Evolutionary conservation across 2,797 vertebrate species (phyloP).

Genomic region (Hypotaenidia okinawae): DNA sequence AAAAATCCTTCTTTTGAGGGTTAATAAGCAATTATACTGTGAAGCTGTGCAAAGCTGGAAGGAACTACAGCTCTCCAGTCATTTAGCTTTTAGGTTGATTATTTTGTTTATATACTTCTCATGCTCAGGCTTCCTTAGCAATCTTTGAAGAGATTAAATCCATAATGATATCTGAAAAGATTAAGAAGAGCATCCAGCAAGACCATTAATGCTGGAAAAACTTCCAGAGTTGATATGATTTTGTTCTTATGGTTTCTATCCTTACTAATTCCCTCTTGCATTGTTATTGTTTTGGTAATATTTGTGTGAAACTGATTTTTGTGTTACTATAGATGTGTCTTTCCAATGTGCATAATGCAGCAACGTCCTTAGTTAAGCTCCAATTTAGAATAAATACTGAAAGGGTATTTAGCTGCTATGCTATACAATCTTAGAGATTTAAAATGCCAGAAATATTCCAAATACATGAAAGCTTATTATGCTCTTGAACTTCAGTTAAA

Average conservation of each 20-base stretch:
- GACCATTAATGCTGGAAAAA: not conserved
- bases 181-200: slow-evolving; percentile 31
- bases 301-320: slow-evolving; percentile 37
- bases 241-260: slow-evolving; percentile 48
- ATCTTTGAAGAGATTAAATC: slow-evolving; percentile 63
- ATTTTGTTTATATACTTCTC: slow-evolving; percentile 65
- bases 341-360: slow-evolving; percentile 19
- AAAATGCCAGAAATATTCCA: slow-evolving; percentile 9
- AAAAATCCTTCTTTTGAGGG: not conserved
- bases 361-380: slow-evolving; percentile 49
- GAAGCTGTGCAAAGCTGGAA: slow-evolving; percentile 31
- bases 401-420: slow-evolving; percentile 43
- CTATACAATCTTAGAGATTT: not conserved
- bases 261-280: not conserved
- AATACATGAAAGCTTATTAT: not conserved
- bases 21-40: slow-evolving; percentile 50
- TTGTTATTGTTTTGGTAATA: not conserved
- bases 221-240: slow-evolving; percentile 32
- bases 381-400: slow-evolving; percentile 58
- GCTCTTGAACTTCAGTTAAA: not conserved
- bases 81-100: slow-evolving; percentile 60
- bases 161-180: slow-evolving; percentile 60
- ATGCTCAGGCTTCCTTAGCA: not conserved
- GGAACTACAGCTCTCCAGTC: slow-evolving; percentile 17
- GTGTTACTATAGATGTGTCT: slow-evolving; percentile 40